Evolutionary conservation across 1,140 invertebrate species (phyloP).

Genomic region (Pseudomyrmex gracilis): DNA sequence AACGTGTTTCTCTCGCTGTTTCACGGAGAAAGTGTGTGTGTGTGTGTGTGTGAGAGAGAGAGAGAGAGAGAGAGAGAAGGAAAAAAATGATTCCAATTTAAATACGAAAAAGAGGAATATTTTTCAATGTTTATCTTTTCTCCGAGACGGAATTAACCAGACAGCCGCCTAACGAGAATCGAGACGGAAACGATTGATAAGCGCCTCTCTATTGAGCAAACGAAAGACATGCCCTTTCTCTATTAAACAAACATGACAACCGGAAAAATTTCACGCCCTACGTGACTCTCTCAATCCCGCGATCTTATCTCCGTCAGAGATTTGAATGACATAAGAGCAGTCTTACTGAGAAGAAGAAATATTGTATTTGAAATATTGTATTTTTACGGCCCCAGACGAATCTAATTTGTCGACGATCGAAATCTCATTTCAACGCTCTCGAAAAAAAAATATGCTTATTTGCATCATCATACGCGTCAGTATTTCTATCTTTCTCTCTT

Average conservation of each 20-base stretch:
- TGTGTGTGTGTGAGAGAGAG: no score
- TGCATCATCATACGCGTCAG: no score
- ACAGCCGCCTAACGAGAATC: slow-evolving; percentile 17
- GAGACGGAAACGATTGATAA: slow-evolving; percentile 15
- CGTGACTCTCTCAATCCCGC: background rate
- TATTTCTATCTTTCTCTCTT: no score
- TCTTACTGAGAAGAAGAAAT: background rate
- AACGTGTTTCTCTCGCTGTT: no score
- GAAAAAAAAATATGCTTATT: background rate
- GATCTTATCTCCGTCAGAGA: slow-evolving; percentile 40
- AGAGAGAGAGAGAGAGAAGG: no score
- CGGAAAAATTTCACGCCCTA: slow-evolving; percentile 25
- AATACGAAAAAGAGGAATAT: slow-evolving; percentile 24
- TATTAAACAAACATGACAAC: slow-evolving; percentile 13
- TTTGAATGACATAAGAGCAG: slow-evolving; percentile 28
- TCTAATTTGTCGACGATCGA: slow-evolving; percentile 30
- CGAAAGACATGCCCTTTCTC: slow-evolving; percentile 6
- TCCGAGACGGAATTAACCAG: slow-evolving; percentile 32
- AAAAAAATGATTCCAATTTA: slow-evolving; percentile 8
- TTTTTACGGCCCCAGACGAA: background rate
- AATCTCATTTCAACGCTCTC: background rate
- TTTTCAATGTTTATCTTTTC: slow-evolving; percentile 35
- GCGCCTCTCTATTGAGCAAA: slow-evolving; percentile 19
- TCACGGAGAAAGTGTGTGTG: no score
- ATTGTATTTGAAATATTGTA: background rate